Evolutionary conservation across 2,888 invertebrate species (phyloP).

Genomic region (Zhuqinia jingwanae): DNA sequence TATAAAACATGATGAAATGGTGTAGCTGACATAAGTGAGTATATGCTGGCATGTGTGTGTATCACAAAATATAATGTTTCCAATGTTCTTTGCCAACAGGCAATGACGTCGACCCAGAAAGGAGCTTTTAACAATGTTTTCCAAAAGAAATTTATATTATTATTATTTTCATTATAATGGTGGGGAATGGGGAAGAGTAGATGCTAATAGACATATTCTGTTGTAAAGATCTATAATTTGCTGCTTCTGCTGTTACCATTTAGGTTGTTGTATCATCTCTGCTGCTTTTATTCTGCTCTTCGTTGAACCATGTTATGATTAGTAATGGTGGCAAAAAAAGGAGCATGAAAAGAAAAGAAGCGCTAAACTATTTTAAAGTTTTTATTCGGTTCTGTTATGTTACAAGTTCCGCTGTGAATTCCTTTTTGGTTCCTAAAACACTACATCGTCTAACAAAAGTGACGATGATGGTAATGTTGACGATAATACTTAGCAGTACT

Average conservation of each 20-base stretch:
- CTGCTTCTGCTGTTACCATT: too few species aligned
- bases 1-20: constrained; percentile 25
- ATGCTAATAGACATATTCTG: neutral
- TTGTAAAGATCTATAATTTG: too few species aligned
- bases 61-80: neutral
- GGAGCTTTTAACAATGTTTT: neutral
- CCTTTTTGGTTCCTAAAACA: neutral
- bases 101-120: neutral
- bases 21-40: neutral
- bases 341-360: constrained; percentile 14
- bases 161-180: neutral
- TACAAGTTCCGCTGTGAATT: neutral
- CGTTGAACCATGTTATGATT: constrained; percentile 32
- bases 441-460: neutral
- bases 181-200: neutral
- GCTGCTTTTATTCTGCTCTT: neutral
- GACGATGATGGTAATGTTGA: too few species aligned
- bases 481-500: constrained; percentile 24
- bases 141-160: constrained; percentile 15
- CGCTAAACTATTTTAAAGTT: constrained; percentile 28
- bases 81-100: constrained; percentile 27
- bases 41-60: neutral
- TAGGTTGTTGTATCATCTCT: neutral
- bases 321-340: constrained; percentile 51
- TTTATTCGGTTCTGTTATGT: constrained; percentile 24